Conservation (phyloP, 2,113 vertebrate genomes). For the Xiphorhynchus elegans region DNA sequence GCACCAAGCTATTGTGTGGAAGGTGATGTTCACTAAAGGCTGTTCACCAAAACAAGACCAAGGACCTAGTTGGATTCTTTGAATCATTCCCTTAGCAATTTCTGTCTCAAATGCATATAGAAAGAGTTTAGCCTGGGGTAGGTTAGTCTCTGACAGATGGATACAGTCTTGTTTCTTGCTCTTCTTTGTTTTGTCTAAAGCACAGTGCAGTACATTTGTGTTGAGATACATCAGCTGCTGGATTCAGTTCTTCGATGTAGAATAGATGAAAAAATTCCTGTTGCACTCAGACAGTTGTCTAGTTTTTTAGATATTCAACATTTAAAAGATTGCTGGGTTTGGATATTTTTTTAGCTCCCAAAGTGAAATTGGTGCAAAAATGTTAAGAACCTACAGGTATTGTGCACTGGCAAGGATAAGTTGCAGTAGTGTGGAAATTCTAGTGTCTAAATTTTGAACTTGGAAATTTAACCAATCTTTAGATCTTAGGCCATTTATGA, state of each 20-base stretch:
- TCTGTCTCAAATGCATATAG: not conserved
- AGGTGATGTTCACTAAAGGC: not conserved
- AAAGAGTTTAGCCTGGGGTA: not conserved
- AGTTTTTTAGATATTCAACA: not conserved
- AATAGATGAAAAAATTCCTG: not conserved
- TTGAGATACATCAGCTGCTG: not conserved
- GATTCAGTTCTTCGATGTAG: not conserved
- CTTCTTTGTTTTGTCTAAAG: not conserved
- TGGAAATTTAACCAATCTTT: not conserved
- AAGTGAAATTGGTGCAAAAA: not conserved
- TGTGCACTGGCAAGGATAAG: not conserved
- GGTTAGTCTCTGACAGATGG: not conserved
- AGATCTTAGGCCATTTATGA: not conserved
- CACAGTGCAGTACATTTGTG: not conserved
- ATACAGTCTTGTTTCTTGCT: not conserved
- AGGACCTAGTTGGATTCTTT: not conserved
- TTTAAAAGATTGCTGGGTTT: not conserved
- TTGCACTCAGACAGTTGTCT: not conserved
- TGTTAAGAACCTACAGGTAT: not conserved
- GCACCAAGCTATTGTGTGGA: not conserved
- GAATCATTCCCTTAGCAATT: not conserved
- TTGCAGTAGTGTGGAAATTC: not conserved
- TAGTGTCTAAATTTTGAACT: not conserved
- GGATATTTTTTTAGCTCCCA: not conserved
- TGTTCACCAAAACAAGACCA: not conserved